Percentiles rank a stretch among this genome's conserved stretches.
Conservation (phyloP, 2,888 invertebrate genomes). For the Uloborus plumipes region DNA sequence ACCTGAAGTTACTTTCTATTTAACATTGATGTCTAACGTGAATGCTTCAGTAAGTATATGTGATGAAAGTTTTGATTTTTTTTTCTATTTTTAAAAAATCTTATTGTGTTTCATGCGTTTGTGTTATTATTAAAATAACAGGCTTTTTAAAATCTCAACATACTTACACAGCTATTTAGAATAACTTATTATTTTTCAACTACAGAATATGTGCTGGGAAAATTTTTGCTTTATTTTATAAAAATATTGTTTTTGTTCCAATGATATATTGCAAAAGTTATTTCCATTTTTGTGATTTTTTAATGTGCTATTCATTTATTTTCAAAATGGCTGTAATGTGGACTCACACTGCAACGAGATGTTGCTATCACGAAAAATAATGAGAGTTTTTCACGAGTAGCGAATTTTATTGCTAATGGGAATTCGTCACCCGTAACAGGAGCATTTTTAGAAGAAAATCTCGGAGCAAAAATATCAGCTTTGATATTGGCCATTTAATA, state of each 20-base stretch:
- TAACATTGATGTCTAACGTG: slow-evolving; percentile 47
- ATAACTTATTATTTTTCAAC: neutral
- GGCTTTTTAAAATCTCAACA: neutral
- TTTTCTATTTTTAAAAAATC: neutral
- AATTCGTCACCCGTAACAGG: too few relatives aligned
- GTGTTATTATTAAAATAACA: neutral
- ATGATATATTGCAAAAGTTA: too few relatives aligned
- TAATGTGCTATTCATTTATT: neutral
- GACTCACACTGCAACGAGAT: too few relatives aligned
- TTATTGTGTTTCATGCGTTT: neutral
- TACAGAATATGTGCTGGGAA: neutral
- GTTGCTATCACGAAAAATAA: too few relatives aligned
- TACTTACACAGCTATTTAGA: neutral
- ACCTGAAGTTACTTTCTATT: slow-evolving; percentile 38
- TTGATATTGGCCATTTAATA: too few relatives aligned
- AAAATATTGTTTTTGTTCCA: neutral
- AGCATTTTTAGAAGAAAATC: too few relatives aligned
- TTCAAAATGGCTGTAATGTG: too few relatives aligned
- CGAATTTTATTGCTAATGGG: too few relatives aligned
- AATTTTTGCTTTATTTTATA: neutral
- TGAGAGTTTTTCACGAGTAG: too few relatives aligned
- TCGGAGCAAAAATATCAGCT: too few relatives aligned
- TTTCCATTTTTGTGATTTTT: neutral
- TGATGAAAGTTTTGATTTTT: neutral
- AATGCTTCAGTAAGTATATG: slow-evolving; percentile 50